Base-by-base conservation (phyloP, 2,888 invertebrate species). In the Dynastes grantii region DNA sequence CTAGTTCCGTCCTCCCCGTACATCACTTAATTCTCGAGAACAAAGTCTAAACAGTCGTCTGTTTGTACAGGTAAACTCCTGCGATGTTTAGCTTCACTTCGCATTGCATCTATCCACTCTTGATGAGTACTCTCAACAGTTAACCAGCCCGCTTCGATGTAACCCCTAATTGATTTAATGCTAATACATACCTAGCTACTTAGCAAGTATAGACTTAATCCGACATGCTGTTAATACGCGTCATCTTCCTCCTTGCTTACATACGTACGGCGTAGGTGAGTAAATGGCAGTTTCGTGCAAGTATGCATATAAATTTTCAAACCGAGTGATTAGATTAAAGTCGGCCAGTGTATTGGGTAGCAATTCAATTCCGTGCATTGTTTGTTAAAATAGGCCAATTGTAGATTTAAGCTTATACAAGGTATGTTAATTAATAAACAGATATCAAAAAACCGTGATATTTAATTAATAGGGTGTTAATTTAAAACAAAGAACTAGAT, bases 91-190 rank as follows among this genome's bases (percentile, higher is more conserved):
- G 8, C 45, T 45, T 45, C n/a, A 22, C 2, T 29, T 22, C 61
- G 8, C 3, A 22, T 27, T 61, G 61, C 61, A 61, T 61, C 22
- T 22, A 11, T 4, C 9, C 45, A 11, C 29, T 29, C 5, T 32
- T 32, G 32, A 32, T 13, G 16, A 16, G 53, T 55, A 16, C 9
- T 11, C 22, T 61, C 61, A 5, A 11, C 61, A 29, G 61, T 11
- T 61, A 61, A 61, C 61, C 22, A 61, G 29, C 29, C 22, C 61
- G 61, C 29, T 61, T 45, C 67, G 16, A 40, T 45, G 40, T 22
- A 5, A 5, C 29, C 67, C 16, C 40, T 67, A 67, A 67, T 67
- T 67, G 40, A 67, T 67, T 67, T 67, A 67, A 67, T 67, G 67
- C 45, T 45, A 45, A 67, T 67, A 67, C 45, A 67, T 67, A 67